A percentile compares a stretch with the other conserved stretches of the same genome.
Conservation (phyloP, 2,113 vertebrate genomes). For the Oncorhynchus nerka region DNA sequence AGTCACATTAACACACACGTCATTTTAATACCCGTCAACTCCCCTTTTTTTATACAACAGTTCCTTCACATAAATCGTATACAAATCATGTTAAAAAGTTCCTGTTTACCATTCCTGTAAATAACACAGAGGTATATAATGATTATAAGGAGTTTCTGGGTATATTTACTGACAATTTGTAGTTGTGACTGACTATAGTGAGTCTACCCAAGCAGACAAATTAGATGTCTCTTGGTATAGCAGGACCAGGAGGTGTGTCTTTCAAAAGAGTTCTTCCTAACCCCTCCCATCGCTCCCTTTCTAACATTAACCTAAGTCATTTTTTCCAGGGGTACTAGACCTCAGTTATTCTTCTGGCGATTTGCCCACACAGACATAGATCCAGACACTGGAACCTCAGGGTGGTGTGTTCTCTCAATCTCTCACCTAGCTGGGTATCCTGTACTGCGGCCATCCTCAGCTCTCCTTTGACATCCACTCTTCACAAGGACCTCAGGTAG, state of each 20-base stretch:
- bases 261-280: conserved; percentile 49
- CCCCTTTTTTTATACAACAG: no score
- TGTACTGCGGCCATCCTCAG: not conserved
- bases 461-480: conserved; percentile 22
- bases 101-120: not conserved
- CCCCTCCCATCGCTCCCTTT: conserved; percentile 64
- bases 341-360: conserved; percentile 49
- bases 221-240: conserved; percentile 15
- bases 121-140: not conserved
- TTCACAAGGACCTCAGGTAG: conserved; percentile 40
- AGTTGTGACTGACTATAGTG: not conserved
- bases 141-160: no score
- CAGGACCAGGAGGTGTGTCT: conserved; percentile 67
- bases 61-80: no score
- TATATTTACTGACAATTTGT: no score
- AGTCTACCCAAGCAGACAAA: conserved; percentile 10
- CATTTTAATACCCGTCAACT: no score
- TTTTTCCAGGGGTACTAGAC: conserved; percentile 32
- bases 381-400: not conserved
- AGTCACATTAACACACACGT: no score
- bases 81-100: no score
- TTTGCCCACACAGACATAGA: conserved; percentile 23
- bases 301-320: conserved; percentile 55
- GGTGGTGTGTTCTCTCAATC: conserved; percentile 6
- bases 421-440: conserved; percentile 13